Conservation (phyloP, 2,113 vertebrate genomes). For the Labeo catla region DNA sequence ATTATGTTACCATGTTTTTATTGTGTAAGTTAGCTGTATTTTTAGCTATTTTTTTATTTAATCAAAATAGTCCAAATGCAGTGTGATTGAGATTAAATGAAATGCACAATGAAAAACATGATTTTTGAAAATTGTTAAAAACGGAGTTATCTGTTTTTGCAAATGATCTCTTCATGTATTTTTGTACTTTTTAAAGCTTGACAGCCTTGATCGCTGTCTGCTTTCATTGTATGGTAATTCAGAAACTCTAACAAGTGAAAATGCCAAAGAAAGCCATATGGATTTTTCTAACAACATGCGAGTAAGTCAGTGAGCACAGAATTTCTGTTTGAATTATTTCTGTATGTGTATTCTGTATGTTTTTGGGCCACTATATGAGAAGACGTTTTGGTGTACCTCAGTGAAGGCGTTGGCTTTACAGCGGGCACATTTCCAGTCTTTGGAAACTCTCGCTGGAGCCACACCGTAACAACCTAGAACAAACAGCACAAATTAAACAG, state of each 20-base stretch:
- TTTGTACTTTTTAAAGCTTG: too few relatives aligned
- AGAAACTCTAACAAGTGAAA: background rate
- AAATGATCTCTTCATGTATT: too few relatives aligned
- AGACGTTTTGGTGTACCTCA: conserved; percentile 74
- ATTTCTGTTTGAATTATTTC: background rate
- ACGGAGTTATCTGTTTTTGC: too few relatives aligned
- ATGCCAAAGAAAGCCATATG: background rate
- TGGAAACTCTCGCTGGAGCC: conserved; percentile 80
- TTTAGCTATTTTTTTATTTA: too few relatives aligned
- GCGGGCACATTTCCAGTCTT: conserved; percentile 93
- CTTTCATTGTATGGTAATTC: background rate
- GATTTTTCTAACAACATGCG: background rate
- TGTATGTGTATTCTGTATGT: background rate
- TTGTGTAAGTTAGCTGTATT: too few relatives aligned
- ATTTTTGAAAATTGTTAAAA: too few relatives aligned
- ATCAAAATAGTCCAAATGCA: too few relatives aligned
- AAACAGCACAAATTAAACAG: background rate
- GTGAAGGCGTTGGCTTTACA: conserved; percentile 90
- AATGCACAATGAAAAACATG: too few relatives aligned
- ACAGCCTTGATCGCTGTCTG: background rate
- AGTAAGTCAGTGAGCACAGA: background rate
- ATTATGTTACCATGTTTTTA: too few relatives aligned
- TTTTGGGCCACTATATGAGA: background rate
- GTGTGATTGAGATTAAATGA: too few relatives aligned
- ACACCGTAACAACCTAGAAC: conserved; percentile 91